Evolutionary conservation across 92 coral and sea anemone species (phyloP).

Genomic region (Pocillopora meandrina): DNA sequence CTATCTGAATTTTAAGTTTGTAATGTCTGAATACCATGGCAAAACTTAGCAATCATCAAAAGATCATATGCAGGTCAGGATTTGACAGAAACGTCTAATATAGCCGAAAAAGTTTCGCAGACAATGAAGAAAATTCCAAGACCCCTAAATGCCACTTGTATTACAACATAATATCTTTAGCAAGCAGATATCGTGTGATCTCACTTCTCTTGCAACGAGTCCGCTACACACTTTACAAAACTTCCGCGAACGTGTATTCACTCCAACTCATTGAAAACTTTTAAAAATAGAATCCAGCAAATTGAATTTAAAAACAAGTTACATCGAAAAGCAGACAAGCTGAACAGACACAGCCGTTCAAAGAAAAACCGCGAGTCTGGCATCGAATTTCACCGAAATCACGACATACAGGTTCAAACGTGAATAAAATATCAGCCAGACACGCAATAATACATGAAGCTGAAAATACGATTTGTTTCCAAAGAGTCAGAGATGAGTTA

Average conservation of each 20-base stretch:
- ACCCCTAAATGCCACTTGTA: slow-evolving; percentile 24
- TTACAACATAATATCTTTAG: slow-evolving; percentile 8
- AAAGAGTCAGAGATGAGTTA: background rate
- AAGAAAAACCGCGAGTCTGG: background rate
- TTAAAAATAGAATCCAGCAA: background rate
- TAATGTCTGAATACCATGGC: background rate
- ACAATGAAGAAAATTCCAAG: slow-evolving; percentile 31
- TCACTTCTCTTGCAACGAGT: slow-evolving; percentile 2
- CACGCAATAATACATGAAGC: background rate
- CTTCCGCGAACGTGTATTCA: slow-evolving; percentile 10
- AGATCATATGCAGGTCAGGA: slow-evolving; percentile 19
- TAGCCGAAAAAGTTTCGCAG: background rate
- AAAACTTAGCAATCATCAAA: slow-evolving; percentile 1
- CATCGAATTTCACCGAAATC: slow-evolving; percentile 31
- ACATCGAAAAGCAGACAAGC: slow-evolving; percentile 15
- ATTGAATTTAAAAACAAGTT: background rate
- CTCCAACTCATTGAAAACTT: background rate
- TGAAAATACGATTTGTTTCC: background rate
- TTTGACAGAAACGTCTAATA: slow-evolving; percentile 4
- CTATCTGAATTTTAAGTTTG: background rate
- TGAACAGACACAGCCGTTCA: slow-evolving; percentile 16
- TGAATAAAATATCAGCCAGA: background rate
- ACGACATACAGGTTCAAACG: slow-evolving; percentile 26
- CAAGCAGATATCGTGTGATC: slow-evolving; percentile 30
- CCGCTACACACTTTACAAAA: background rate